Percentiles rank a stretch among this genome's conserved stretches.
Conservation (phyloP, 1,140 invertebrate species). For the Homalodisca vitripennis region DNA sequence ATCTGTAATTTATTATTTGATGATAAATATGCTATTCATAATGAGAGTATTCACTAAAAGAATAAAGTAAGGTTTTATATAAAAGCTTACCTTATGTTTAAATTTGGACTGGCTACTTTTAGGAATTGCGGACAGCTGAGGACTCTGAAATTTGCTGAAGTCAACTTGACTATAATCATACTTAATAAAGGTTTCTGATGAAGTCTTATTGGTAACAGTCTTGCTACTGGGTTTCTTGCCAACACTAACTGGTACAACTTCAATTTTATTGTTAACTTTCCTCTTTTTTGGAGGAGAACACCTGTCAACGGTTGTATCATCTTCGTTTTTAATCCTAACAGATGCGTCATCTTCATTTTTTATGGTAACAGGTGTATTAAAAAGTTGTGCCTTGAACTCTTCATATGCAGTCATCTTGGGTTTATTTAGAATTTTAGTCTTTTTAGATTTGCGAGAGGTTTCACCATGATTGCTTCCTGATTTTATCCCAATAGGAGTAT, state of each 20-base stretch:
- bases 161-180: slow-evolving; percentile 32
- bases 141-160: slow-evolving; percentile 27
- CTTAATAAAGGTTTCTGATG: slow-evolving; percentile 17
- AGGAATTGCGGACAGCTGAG: background rate
- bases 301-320: too few species aligned
- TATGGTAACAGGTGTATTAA: too few species aligned
- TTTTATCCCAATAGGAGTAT: too few species aligned
- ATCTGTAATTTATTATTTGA: background rate
- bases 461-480: too few species aligned
- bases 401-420: too few species aligned
- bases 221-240: too few species aligned
- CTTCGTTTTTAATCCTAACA: too few species aligned
- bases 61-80: background rate
- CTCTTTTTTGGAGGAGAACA: background rate
- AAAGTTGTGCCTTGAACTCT: too few species aligned
- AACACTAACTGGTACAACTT: background rate
- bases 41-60: background rate
- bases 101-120: slow-evolving; percentile 1
- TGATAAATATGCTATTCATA: background rate
- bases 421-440: too few species aligned
- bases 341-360: too few species aligned
- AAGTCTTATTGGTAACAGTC: too few species aligned
- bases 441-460: too few species aligned
- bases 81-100: slow-evolving; percentile 21
- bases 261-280: background rate